These are phyloP conservation scores for Lottia scabra DNA, from an alignment of 2,888 invertebrate species.

Conservation along the genomic window DNA sequence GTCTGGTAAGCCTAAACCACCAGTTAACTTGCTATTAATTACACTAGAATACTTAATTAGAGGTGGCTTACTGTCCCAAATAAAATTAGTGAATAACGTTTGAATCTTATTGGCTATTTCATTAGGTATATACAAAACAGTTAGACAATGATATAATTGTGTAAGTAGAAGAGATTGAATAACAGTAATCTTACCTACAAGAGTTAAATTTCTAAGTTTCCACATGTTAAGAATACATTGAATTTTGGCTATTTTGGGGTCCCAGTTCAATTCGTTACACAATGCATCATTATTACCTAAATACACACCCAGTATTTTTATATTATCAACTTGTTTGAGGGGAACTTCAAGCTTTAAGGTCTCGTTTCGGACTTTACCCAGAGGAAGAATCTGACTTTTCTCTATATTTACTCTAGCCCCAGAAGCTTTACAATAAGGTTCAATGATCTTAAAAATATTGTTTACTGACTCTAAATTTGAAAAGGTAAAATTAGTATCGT, in stretches of 20 bases:
- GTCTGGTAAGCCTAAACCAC: not conserved
- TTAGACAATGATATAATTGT: not conserved
- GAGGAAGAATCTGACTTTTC: not conserved
- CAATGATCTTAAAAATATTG: not conserved
- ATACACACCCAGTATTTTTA: not conserved
- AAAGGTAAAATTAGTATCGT: not conserved
- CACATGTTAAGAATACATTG: not conserved
- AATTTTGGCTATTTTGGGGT: not conserved
- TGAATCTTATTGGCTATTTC: not conserved
- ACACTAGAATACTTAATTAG: not conserved
- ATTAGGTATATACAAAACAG: not conserved
- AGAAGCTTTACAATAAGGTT: not conserved
- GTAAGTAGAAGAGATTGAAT: not conserved
- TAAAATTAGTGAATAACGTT: not conserved
- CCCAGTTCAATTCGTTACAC: not conserved
- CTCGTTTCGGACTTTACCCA: not conserved
- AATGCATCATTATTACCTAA: not conserved
- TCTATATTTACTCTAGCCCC: not conserved
- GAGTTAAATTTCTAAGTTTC: not conserved
- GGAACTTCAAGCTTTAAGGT: not conserved
- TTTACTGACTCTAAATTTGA: not conserved
- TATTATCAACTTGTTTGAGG: not conserved
- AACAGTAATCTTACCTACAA: not conserved
- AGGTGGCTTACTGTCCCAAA: not conserved
- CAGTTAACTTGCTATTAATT: not conserved